A percentile compares a stretch with the other conserved stretches of the same genome.
Evolutionary conservation across 2,113 vertebrate genomes (phyloP).

Genomic region (Gopherus flavomarginatus): DNA sequence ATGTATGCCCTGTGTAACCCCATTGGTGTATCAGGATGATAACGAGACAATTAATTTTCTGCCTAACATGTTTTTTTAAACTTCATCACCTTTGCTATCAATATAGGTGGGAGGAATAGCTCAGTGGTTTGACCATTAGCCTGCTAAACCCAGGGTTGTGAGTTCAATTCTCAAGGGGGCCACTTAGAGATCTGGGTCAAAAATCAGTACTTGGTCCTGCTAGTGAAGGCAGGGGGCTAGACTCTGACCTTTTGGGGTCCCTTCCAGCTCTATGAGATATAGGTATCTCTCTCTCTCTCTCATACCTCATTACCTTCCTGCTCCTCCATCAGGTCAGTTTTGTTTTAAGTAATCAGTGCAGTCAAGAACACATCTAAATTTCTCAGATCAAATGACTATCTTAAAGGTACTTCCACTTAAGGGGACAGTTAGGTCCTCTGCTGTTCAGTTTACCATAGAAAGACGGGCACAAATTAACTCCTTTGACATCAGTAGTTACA

Average conservation of each 20-base stretch:
- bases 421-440: not conserved
- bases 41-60: not conserved
- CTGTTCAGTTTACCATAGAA: not conserved
- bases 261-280: too few relatives aligned
- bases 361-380: not conserved
- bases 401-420: not conserved
- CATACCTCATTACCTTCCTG: not conserved
- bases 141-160: too few relatives aligned
- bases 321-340: not conserved
- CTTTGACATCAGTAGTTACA: not conserved
- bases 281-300: too few relatives aligned
- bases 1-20: not conserved
- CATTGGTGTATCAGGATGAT: not conserved
- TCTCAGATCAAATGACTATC: not conserved
- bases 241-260: too few relatives aligned
- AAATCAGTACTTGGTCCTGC: too few relatives aligned
- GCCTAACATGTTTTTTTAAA: not conserved
- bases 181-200: too few relatives aligned
- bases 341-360: not conserved
- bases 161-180: too few relatives aligned
- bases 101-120: rapidly evolving
- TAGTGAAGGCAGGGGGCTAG: too few relatives aligned
- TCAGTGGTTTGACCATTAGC: too few relatives aligned
- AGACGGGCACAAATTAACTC: not conserved
- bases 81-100: not conserved